These are phyloP conservation scores for Eilema depressum DNA, from an alignment of 2,888 invertebrate species.

Conservation along the genomic window DNA sequence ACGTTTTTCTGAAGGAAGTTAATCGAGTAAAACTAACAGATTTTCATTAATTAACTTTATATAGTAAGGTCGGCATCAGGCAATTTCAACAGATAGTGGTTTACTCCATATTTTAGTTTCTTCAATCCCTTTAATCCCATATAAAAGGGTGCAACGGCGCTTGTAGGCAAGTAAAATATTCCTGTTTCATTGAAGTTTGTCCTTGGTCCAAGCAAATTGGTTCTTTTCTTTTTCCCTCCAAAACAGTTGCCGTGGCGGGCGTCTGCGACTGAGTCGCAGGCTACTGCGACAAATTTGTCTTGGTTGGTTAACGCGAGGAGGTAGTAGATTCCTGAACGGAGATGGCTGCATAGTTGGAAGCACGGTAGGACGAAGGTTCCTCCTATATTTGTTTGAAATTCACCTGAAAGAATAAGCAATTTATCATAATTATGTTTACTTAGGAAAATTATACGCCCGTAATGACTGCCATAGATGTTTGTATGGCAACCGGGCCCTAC, in stretches of 20 bases:
- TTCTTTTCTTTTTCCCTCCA: constrained; percentile 42
- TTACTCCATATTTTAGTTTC: constrained; percentile 60
- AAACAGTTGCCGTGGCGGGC: constrained; percentile 74
- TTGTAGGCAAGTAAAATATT: constrained; percentile 74
- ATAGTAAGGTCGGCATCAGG: constrained; percentile 56
- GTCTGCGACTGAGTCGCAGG: constrained; percentile 65
- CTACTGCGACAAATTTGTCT: constrained; percentile 69
- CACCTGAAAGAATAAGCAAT: constrained; percentile 59
- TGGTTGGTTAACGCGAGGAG: constrained; percentile 61
- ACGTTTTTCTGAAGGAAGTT: no score
- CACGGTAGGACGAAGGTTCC: constrained; percentile 75
- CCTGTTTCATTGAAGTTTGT: constrained; percentile 75
- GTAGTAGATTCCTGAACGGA: constrained; percentile 74
- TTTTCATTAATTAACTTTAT: neutral
- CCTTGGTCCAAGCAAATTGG: constrained; percentile 70
- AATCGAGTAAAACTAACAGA: neutral
- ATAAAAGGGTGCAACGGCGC: constrained; percentile 66
- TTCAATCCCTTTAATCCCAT: constrained; percentile 67
- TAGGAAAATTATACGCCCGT: no score
- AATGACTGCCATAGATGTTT: no score
- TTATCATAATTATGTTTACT: no score
- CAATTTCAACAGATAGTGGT: constrained; percentile 66
- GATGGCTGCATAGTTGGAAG: constrained; percentile 76
- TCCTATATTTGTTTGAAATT: constrained; percentile 71
- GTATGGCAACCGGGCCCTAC: no score